A percentile compares a stretch with the other conserved stretches of the same genome.
Conservation (phyloP, 2,797 vertebrate species). For the Mus spretus region DNA sequence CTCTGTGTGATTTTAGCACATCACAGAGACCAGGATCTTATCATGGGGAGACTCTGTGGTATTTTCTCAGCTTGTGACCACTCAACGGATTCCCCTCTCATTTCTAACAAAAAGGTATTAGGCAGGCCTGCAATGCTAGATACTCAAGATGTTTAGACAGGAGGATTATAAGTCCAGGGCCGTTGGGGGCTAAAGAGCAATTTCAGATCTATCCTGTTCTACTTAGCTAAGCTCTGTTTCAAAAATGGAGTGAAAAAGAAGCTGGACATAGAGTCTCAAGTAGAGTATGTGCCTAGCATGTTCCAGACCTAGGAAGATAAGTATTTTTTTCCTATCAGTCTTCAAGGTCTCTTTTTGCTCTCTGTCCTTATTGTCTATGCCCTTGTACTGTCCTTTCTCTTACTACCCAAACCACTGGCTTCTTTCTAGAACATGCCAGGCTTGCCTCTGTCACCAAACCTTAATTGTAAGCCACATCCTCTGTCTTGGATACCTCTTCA, state of each 20-base stretch:
- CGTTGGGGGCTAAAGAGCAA: too few species aligned
- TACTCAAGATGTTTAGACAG: not conserved
- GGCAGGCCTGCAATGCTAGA: not conserved
- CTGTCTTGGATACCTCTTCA: not conserved
- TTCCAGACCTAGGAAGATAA: not conserved
- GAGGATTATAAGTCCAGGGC: not conserved
- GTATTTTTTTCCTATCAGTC: not conserved
- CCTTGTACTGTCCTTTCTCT: not conserved
- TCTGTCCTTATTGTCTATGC: not conserved
- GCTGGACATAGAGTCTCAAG: not conserved
- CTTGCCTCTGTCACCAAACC: not conserved
- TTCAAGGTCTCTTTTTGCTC: not conserved
- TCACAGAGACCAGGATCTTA: not conserved
- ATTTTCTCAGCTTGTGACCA: not conserved
- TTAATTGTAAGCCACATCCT: not conserved
- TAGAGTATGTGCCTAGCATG: too few species aligned
- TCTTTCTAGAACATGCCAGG: not conserved
- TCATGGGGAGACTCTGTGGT: not conserved
- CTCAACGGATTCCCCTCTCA: not conserved
- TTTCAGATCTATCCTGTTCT: not conserved
- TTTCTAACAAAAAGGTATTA: not conserved
- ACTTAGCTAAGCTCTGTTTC: not conserved
- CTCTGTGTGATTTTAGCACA: not conserved
- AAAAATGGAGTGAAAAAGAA: not conserved
- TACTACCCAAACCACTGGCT: not conserved